Evolutionary conservation across 2,113 vertebrate species (phyloP), one percentile per base, ranked within the genome.

Genomic region (Poecile atricapillus): DNA sequence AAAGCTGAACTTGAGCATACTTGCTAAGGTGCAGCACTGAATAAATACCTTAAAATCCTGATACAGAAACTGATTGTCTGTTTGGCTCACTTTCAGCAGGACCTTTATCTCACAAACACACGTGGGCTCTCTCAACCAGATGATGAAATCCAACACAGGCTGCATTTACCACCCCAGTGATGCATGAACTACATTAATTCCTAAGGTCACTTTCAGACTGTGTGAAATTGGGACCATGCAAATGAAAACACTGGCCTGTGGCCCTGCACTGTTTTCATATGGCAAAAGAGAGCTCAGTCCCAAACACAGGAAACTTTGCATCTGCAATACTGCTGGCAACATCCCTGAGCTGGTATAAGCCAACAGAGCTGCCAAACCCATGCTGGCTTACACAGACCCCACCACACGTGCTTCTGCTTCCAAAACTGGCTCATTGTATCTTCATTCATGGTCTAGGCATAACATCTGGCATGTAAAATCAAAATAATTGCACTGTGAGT

Each of bases 121-220:
- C 25, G 63, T 0, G 0, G 16, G 24, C 10, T 79, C 44, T 46
- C 63, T 58, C 59, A 80, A 18, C 2, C 11, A 62, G 21, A 62
- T 14, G 43, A 83, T 4, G 10, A 16, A 49, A 90, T 46, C 37
- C 63, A 49, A 25, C 37, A n/a, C n/a, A 49, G 17, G 41, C 27
- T 28, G 8, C 23, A 11, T 44, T 79, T 60, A 49, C 15, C 20
- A 58, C 18, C 46, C 25, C 73, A 70, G 24, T 37, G 77, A 74
- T 20, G 27, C 14, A 50, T 25, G 27, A 71, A 39, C 33, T 55
- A 20, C 3, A 3, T 3, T 19, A 52, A 23, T 8, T 81, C 59
- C 16, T 23, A 53, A 65, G 9, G 55, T 3, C 20, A 24, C n/a
- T 62, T 92, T 80, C 76, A 69, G n/a, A 53, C 15, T 30, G 56